These are phyloP conservation scores for Falco concolor DNA, from an alignment of 2,797 vertebrate genomes.

Conservation along the genomic window DNA sequence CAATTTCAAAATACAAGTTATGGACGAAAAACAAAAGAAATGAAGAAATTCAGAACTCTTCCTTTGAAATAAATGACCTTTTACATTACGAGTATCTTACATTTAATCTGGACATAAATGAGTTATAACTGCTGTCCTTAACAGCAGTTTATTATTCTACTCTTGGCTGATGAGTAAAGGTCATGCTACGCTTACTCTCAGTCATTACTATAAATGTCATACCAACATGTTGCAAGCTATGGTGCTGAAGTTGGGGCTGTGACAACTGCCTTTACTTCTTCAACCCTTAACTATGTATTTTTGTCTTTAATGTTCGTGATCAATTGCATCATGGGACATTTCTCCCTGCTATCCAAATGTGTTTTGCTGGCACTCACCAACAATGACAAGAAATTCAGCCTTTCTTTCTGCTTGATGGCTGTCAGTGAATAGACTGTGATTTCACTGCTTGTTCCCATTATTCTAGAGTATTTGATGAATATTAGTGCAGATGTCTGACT, in stretches of 20 bases:
- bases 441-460: neutral
- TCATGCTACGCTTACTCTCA: neutral
- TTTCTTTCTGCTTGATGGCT: neutral
- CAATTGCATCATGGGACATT: neutral
- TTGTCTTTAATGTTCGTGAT: neutral
- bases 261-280: neutral
- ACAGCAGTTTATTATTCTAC: neutral
- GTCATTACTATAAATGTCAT: conserved; percentile 19
- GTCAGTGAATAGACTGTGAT: conserved; percentile 25
- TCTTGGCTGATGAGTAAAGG: neutral
- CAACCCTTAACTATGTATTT: neutral
- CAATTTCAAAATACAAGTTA: neutral
- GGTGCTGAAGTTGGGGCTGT: neutral
- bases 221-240: neutral
- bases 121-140: neutral
- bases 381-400: neutral
- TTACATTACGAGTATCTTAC: neutral
- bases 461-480: neutral
- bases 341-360: neutral
- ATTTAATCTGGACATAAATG: neutral
- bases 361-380: neutral
- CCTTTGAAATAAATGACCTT: neutral
- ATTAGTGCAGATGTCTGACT: conserved; percentile 5
- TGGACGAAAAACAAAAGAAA: conserved; percentile 1
- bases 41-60: neutral